These are phyloP conservation scores for Ormyrus nitidulus DNA, from an alignment of 2,888 invertebrate genomes.

Conservation along the genomic window DNA sequence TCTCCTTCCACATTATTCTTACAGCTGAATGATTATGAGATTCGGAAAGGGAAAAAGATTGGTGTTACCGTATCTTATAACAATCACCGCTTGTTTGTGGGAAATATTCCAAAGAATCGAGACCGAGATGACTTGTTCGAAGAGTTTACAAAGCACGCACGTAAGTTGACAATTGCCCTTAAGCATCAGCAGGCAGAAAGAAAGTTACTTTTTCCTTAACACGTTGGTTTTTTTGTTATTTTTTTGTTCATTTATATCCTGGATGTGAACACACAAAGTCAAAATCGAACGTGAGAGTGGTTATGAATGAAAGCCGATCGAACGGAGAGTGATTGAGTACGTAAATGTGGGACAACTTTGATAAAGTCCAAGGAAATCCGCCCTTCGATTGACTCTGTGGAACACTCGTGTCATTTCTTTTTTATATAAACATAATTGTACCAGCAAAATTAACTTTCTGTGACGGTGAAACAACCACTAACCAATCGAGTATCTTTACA, in stretches of 20 bases:
- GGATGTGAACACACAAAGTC: slow-evolving; percentile 29
- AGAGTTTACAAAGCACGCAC: slow-evolving; percentile 99
- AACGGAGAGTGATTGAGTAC: slow-evolving; percentile 4
- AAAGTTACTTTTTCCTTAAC: slow-evolving; percentile 52
- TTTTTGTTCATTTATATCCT: slow-evolving; percentile 52
- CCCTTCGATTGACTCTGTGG: slow-evolving; percentile 54
- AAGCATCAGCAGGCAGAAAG: slow-evolving; percentile 70
- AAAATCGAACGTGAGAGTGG: slow-evolving; percentile 44
- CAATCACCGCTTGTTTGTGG: slow-evolving; percentile 99
- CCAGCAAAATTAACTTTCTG: slow-evolving; percentile 51
- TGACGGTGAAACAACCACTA: slow-evolving; percentile 52
- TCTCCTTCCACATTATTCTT: slow-evolving; percentile 92
- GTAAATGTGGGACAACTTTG: slow-evolving; percentile 54
- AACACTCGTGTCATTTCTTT: slow-evolving; percentile 47
- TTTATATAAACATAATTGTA: slow-evolving; percentile 28
- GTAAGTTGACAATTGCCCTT: slow-evolving; percentile 86
- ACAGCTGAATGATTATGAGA: slow-evolving; percentile 99
- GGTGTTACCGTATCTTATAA: slow-evolving; percentile 99
- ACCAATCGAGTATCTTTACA: slow-evolving; percentile 43
- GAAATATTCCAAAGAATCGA: slow-evolving; percentile 99
- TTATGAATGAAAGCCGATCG: slow-evolving; percentile 19
- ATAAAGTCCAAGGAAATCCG: slow-evolving; percentile 52
- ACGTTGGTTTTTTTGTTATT: slow-evolving; percentile 36
- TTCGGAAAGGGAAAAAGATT: slow-evolving; percentile 99
- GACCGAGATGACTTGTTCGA: slow-evolving; percentile 99